Percentiles rank a stretch among this genome's conserved stretches.
phyloP scores from a whole-genome alignment of 1,140 invertebrate genomes.

The Sycophaga agraensis region DNA sequence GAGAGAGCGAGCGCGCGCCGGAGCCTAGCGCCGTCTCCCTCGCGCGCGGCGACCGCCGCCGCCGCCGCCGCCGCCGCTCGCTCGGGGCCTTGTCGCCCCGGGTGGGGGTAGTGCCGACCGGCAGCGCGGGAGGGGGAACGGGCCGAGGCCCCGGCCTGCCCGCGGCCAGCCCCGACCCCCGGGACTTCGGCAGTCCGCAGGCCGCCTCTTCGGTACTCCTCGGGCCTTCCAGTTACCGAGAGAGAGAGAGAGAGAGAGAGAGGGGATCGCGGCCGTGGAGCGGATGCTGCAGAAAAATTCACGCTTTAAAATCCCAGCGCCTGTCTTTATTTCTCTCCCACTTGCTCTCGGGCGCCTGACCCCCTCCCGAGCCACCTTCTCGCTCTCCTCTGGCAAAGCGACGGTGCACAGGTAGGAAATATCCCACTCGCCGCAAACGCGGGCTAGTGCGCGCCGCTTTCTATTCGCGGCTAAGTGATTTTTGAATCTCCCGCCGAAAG shows the following conservation, averaged over 20 bases:
- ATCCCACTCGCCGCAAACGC: too few species aligned
- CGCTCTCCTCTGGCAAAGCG: neutral
- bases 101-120: neutral
- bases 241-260: slow-evolving; percentile 1
- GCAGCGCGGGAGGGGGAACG: neutral
- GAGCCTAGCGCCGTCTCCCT: neutral
- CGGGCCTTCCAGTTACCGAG: slow-evolving; percentile 6
- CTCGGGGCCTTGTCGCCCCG: slow-evolving; percentile 6
- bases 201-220: neutral
- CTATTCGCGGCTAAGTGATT: neutral
- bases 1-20: neutral
- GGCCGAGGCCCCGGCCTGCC: neutral
- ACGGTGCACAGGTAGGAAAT: slow-evolving; percentile 2
- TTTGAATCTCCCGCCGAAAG: neutral
- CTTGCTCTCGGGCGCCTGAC: neutral
- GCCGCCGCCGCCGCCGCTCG: neutral
- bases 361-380: neutral
- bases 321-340: slow-evolving; percentile 2
- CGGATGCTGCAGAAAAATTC: slow-evolving; percentile 29
- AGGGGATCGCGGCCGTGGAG: neutral
- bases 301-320: slow-evolving; percentile 17
- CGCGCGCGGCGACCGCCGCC: too few species aligned
- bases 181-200: slow-evolving; percentile 9
- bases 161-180: neutral
- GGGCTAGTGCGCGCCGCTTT: neutral